Conservation (phyloP, 2,888 invertebrate species). For the Conistra vaccinii region DNA sequence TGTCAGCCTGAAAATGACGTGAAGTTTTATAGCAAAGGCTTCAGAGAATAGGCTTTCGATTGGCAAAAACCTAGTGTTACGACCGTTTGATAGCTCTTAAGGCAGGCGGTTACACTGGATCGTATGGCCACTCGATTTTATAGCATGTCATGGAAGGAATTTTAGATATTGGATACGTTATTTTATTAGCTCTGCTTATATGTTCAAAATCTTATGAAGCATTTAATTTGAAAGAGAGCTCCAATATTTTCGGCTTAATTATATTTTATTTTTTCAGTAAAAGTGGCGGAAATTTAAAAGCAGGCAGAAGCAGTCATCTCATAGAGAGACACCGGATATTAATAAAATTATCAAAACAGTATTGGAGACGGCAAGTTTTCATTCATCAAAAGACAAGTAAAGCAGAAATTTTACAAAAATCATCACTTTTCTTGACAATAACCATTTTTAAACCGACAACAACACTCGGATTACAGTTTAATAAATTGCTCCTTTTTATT, state of each 20-base stretch:
- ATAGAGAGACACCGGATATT: constrained; percentile 59
- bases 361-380: constrained; percentile 21
- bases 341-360: constrained; percentile 40
- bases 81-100: constrained; percentile 44
- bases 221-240: constrained; percentile 23
- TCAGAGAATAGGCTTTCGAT: constrained; percentile 57
- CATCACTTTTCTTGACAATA: constrained; percentile 62
- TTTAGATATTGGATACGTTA: constrained; percentile 42
- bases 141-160: constrained; percentile 35
- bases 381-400: constrained; percentile 54
- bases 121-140: constrained; percentile 52
- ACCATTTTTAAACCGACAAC: constrained; percentile 68
- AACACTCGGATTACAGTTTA: constrained; percentile 68
- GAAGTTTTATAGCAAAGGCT: constrained; percentile 54
- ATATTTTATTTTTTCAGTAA: constrained; percentile 35
- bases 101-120: constrained; percentile 29
- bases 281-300: constrained; percentile 53
- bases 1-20: constrained; percentile 54
- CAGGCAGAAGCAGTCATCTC: constrained; percentile 17
- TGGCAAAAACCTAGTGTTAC: constrained; percentile 51
- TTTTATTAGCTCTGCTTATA: constrained; percentile 29
- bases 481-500: constrained; percentile 71
- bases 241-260: constrained; percentile 16
- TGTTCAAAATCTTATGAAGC: constrained; percentile 37
- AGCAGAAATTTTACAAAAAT: constrained; percentile 44